Percentiles rank a stretch among this genome's conserved stretches.
Evolutionary conservation across 2,797 vertebrate species (phyloP).

Genomic region (Phylloscopus collybita): DNA sequence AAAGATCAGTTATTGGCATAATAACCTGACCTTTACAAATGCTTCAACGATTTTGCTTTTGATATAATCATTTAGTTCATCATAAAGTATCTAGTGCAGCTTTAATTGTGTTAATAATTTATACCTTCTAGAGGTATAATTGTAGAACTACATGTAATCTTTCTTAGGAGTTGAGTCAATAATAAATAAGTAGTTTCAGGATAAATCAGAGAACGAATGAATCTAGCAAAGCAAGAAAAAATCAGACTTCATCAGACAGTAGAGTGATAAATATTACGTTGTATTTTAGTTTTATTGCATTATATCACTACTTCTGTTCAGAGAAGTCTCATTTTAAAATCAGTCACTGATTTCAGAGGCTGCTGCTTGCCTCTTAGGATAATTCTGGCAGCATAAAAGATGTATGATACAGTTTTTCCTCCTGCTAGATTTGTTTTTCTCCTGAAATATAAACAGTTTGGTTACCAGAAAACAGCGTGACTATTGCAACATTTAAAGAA

Average conservation of each 20-base stretch:
- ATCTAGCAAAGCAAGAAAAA: background rate
- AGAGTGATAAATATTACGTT: background rate
- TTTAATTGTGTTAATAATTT: slow-evolving; percentile 10
- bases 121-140: background rate
- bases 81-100: background rate
- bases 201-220: background rate
- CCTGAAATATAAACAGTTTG: slow-evolving; percentile 5
- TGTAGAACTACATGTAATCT: background rate
- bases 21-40: background rate
- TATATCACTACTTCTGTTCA: background rate
- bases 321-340: background rate
- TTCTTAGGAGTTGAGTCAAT: background rate
- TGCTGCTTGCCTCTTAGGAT: background rate
- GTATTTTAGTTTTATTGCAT: background rate
- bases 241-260: background rate
- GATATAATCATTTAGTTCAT: background rate
- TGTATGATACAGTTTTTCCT: background rate
- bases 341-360: background rate
- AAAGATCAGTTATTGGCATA: background rate
- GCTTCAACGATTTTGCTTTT: background rate
- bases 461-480: background rate
- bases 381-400: background rate
- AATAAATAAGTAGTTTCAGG: background rate
- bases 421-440: slow-evolving; percentile 11
- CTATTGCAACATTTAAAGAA: background rate